Percentiles rank a stretch among this genome's conserved stretches.
phyloP scores from a whole-genome alignment of 2,888 invertebrate species.

The Drosophila limbata region DNA sequence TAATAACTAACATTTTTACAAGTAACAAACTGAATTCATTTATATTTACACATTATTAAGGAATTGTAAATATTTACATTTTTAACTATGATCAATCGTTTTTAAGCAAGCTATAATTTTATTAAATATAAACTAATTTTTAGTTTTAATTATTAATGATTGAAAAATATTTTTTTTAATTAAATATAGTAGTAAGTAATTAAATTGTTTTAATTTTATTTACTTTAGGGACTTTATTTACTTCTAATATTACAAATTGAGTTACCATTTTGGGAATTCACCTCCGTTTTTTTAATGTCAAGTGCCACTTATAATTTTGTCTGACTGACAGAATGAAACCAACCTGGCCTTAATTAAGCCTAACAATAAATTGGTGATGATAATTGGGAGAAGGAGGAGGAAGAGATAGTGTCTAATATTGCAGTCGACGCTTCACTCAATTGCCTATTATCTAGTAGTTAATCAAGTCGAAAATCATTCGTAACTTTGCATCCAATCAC shows the following conservation, averaged over 20 bases:
- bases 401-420: conserved; percentile 30
- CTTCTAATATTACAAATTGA: background rate
- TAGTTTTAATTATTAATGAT: background rate
- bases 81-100: too few species aligned
- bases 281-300: conserved; percentile 16
- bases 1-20: background rate
- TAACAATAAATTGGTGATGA: conserved; percentile 21
- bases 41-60: too few species aligned
- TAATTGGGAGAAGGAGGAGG: background rate
- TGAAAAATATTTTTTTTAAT: background rate
- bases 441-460: conserved; percentile 49
- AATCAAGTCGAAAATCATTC: conserved; percentile 32
- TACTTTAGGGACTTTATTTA: background rate
- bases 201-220: background rate
- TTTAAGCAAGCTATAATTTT: background rate
- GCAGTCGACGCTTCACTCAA: conserved; percentile 32
- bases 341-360: conserved; percentile 23
- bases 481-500: conserved; percentile 16
- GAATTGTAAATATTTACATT: too few species aligned
- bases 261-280: conserved; percentile 9
- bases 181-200: background rate
- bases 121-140: background rate
- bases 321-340: conserved; percentile 45
- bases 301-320: conserved; percentile 25
- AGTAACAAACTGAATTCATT: too few species aligned